Base-by-base conservation (phyloP, 2,113 vertebrate species). In the Scomber scombrus region DNA sequence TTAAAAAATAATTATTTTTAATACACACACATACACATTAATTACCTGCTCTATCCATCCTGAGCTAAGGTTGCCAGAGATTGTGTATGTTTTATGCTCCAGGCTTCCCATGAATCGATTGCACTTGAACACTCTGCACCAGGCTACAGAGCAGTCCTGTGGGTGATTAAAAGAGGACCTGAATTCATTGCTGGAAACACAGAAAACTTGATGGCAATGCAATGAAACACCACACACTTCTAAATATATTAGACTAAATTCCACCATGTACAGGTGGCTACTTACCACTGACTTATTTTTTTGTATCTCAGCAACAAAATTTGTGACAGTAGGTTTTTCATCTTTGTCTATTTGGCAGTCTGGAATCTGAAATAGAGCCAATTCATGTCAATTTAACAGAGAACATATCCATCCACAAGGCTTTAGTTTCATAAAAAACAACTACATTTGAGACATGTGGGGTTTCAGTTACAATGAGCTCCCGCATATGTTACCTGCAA, bases 1-100 rank as follows among this genome's bases (percentile, higher is more conserved):
- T 21, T 6, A 29, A 0, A 46, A 45, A 19, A 18, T 26, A 0
- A 18, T 10, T 34, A 40, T 40, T 40, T 46, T 50, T 26, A 5
- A 34, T 7, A 21, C 21, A 65, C 11, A 16, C 18, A n/a, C n/a
- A n/a, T n/a, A n/a, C 11, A 4, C 18, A 63, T 63, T 1, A 21
- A 0, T 6, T 89, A 96, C 96, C 95, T 96, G 93, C 55, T 91
- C 81, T 66, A 95, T 73, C 96, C 95, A 97, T 23, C n/a, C 13
- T 1, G 96, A 95, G 74, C 92, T 95, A 3, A 96, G 80, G 67
- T 94, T 93, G 19, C 93, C 95, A 64, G 92, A 91, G 66, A 97
- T 91, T 19, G 16, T 80, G 85, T 95, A 96, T 1, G 68, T 72
- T n/a, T 31, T 75, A 0, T 52, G 49, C 3, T 93, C 89, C n/a